A percentile compares a stretch with the other conserved stretches of the same genome.
Conservation (phyloP, 2,797 vertebrate genomes). For the Gambusia yucatana region DNA sequence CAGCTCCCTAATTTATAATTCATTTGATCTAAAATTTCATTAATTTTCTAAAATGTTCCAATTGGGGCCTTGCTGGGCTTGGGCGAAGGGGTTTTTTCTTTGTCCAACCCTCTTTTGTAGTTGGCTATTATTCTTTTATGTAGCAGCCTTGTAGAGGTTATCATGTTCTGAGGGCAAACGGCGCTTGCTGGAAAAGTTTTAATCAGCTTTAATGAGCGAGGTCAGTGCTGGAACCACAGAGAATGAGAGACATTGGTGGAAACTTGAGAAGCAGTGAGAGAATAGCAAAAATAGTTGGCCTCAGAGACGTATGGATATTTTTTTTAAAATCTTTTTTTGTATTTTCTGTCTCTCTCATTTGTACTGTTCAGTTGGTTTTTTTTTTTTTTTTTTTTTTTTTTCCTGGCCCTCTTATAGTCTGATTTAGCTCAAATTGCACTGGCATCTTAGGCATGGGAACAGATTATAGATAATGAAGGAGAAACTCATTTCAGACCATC, state of each 20-base stretch:
- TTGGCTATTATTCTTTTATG: constrained; percentile 84
- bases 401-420: constrained; percentile 46
- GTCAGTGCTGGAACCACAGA: constrained; percentile 76
- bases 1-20: constrained; percentile 84
- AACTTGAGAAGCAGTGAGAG: constrained; percentile 38
- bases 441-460: constrained; percentile 57
- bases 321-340: constrained; percentile 47
- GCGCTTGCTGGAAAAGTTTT: constrained; percentile 79
- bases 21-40: constrained; percentile 89
- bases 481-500: constrained; percentile 48
- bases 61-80: constrained; percentile 79
- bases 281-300: constrained; percentile 39
- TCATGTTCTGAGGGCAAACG: constrained; percentile 83
- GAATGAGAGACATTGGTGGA: constrained; percentile 41
- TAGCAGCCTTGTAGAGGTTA: constrained; percentile 84
- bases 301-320: constrained; percentile 58
- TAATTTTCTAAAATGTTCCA: constrained; percentile 89
- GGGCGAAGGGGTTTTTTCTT: constrained; percentile 70
- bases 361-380: constrained; percentile 30
- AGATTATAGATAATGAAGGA: constrained; percentile 65
- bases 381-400: constrained; percentile 19
- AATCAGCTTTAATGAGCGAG: constrained; percentile 86
- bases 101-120: constrained; percentile 83
- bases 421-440: constrained; percentile 61
- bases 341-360: constrained; percentile 56